Evolutionary conservation across 2,113 vertebrate genomes (phyloP).

Genomic region (Chamaetylas fuelleborni): DNA sequence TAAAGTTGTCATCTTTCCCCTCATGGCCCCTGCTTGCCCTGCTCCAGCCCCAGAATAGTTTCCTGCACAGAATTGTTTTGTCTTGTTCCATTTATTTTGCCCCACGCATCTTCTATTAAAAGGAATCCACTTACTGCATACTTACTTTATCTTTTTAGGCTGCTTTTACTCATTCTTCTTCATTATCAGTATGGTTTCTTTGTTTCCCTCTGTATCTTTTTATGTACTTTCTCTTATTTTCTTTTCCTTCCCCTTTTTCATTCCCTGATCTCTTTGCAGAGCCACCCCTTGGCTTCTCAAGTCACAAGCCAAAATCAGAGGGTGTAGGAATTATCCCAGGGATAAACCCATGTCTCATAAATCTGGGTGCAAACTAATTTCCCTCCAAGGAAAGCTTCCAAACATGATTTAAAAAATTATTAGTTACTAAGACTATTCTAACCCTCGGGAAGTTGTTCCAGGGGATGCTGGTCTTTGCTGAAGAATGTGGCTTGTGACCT

Average conservation of each 20-base stretch:
- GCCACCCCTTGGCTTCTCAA: neutral
- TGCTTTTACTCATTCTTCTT: neutral
- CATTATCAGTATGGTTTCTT: neutral
- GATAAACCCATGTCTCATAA: neutral
- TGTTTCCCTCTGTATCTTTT: neutral
- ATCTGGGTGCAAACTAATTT: neutral
- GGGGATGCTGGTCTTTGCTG: neutral
- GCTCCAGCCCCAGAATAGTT: neutral
- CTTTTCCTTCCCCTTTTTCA: neutral
- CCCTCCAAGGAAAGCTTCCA: neutral
- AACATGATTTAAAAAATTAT: neutral
- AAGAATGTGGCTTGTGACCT: neutral
- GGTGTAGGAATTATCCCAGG: neutral
- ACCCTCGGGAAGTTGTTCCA: rapidly evolving
- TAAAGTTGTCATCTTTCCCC: neutral
- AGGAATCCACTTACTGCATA: neutral
- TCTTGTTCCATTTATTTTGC: neutral
- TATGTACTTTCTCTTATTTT: neutral
- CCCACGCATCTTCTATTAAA: neutral
- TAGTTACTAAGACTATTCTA: neutral
- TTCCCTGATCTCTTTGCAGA: neutral
- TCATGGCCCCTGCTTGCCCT: neutral
- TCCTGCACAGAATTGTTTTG: neutral
- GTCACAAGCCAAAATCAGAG: neutral
- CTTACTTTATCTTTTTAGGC: neutral